These are phyloP conservation scores for Acleris sparsana DNA, from an alignment of 2,888 invertebrate genomes.

Conservation along the genomic window DNA sequence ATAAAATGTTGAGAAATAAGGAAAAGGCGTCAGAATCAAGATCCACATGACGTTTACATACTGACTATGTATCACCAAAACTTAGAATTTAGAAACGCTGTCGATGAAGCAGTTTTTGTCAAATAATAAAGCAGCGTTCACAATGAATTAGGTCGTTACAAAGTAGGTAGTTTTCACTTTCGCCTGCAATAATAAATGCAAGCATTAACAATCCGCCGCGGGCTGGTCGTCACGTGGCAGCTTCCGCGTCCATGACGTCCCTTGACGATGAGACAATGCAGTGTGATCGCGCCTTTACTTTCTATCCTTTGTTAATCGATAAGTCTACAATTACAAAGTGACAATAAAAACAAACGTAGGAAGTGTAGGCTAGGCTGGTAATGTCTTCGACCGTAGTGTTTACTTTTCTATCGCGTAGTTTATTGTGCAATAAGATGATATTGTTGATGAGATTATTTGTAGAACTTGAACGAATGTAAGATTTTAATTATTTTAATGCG, in stretches of 20 bases:
- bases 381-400: not conserved
- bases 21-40: not conserved
- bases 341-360: not conserved
- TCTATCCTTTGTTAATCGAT: conserved; percentile 35
- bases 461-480: too few species aligned
- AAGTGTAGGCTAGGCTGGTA: not conserved
- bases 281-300: conserved; percentile 35
- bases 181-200: conserved; percentile 66
- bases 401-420: not conserved
- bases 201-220: conserved; percentile 67
- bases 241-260: conserved; percentile 64
- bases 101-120: conserved; percentile 13
- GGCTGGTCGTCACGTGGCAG: conserved; percentile 69
- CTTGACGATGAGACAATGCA: conserved; percentile 52
- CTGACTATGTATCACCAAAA: not conserved
- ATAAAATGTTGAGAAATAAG: too few species aligned
- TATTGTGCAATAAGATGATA: not conserved
- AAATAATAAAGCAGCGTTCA: conserved; percentile 47
- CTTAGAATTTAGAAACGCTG: not conserved
- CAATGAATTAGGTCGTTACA: conserved; percentile 52
- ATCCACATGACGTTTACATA: not conserved
- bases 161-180: conserved; percentile 72
- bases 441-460: not conserved
- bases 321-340: conserved; percentile 3
- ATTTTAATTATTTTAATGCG: too few species aligned